Percentiles rank a stretch among this genome's conserved stretches.
Conservation (phyloP, 1,140 invertebrate species). For the Drosophila bipectinata region DNA sequence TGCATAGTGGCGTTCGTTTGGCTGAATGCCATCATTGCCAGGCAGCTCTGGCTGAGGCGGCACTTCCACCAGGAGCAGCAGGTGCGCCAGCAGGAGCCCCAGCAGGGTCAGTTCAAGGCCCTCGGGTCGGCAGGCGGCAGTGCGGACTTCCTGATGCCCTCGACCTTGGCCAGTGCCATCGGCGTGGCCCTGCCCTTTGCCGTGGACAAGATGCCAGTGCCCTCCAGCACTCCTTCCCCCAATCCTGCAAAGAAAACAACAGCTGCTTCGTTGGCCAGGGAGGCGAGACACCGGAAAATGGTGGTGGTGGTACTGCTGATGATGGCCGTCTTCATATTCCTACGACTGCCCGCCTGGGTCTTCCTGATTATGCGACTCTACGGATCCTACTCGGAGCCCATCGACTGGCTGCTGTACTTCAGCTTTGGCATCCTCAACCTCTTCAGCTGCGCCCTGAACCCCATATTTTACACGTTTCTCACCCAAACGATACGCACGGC, state of each 20-base stretch:
- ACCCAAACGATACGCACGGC: slow-evolving; percentile 83
- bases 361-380: slow-evolving; percentile 84
- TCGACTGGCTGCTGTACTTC: slow-evolving; percentile 84
- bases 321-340: slow-evolving; percentile 85
- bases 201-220: slow-evolving; percentile 1
- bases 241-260: slow-evolving; percentile 1
- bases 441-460: slow-evolving; percentile 85
- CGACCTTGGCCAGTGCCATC: slow-evolving; percentile 48
- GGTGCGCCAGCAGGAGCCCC: slow-evolving; percentile 32
- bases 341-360: slow-evolving; percentile 85
- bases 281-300: slow-evolving; percentile 85
- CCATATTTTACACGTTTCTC: slow-evolving; percentile 86
- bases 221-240: background rate
- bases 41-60: slow-evolving; percentile 84
- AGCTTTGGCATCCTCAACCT: slow-evolving; percentile 84
- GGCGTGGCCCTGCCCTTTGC: slow-evolving; percentile 52
- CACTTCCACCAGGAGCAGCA: slow-evolving; percentile 52
- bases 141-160: slow-evolving; percentile 46
- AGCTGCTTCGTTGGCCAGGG: slow-evolving; percentile 45
- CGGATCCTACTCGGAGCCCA: slow-evolving; percentile 54
- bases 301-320: slow-evolving; percentile 85
- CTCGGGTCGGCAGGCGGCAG: slow-evolving; percentile 1
- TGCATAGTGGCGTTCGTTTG: slow-evolving; percentile 85
- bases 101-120: slow-evolving; percentile 15
- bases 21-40: slow-evolving; percentile 85